Conservation (phyloP, 2,113 vertebrate species). For the Chlamydotis undulata region DNA sequence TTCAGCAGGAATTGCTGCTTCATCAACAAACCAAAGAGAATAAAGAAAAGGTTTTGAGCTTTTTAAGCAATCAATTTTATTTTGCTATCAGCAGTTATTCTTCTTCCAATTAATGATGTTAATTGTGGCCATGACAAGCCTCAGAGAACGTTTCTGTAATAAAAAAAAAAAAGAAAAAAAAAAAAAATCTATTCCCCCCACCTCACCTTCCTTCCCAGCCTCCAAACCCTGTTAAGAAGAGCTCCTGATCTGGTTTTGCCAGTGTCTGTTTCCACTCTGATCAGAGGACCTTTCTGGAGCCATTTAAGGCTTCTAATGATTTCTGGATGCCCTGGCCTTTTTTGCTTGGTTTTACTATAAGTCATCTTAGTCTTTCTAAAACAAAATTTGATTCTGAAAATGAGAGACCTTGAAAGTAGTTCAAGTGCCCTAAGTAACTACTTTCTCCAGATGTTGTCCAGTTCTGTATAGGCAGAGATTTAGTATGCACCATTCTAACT, state of each 20-base stretch:
- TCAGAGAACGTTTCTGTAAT: neutral
- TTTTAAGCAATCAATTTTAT: neutral
- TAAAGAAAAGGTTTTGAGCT: neutral
- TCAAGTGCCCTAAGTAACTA: neutral
- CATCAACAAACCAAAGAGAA: neutral
- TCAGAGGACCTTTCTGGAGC: neutral
- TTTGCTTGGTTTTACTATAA: neutral
- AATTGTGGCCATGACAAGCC: neutral
- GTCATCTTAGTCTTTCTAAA: neutral
- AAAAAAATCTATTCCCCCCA: neutral
- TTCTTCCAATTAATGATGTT: neutral
- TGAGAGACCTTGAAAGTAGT: neutral
- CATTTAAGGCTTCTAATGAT: neutral
- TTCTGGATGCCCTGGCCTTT: neutral
- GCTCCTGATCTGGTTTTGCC: neutral
- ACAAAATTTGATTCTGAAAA: neutral
- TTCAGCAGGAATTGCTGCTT: neutral
- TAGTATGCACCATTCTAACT: neutral
- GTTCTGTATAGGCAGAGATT: neutral
- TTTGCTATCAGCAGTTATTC: neutral
- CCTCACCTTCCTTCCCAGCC: neutral
- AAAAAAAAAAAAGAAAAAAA: neutral
- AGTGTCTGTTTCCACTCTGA: neutral
- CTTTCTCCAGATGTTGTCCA: neutral
- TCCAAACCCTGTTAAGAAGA: neutral